Evolutionary conservation across 2,113 vertebrate genomes (phyloP).

Genomic region (Rhabdornis inornatus): DNA sequence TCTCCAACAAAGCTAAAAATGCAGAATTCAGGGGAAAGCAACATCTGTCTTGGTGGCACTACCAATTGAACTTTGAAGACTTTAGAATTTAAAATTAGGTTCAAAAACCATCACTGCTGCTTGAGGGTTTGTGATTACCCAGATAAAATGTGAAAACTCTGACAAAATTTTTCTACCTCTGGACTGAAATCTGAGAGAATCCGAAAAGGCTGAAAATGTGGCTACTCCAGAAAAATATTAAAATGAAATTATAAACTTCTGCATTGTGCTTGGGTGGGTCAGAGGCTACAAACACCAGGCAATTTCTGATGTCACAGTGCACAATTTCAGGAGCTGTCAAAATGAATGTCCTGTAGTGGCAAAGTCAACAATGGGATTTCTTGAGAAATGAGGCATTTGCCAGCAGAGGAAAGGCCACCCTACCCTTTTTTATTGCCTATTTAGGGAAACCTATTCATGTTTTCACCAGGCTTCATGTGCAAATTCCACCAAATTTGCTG

Average conservation of each 20-base stretch:
- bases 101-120: neutral
- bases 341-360: neutral
- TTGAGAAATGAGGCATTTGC: conserved; percentile 16
- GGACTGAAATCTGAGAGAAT: neutral
- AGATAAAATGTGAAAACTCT: neutral
- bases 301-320: fast-evolving
- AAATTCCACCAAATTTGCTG: neutral
- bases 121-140: neutral
- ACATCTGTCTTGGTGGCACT: neutral
- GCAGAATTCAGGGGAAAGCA: neutral
- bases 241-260: neutral
- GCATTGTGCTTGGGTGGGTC: neutral
- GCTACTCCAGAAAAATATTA: neutral
- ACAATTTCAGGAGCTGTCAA: neutral
- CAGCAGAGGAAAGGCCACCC: conserved; percentile 1
- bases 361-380: conserved; percentile 13
- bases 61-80: neutral
- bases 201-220: neutral
- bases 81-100: neutral
- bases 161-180: neutral
- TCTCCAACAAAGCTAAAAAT: neutral
- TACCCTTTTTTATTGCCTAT: neutral
- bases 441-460: neutral
- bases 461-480: neutral
- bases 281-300: neutral